These are phyloP conservation scores for Papio anubis DNA, from an alignment of 2,113 vertebrate genomes.

Conservation along the genomic window DNA sequence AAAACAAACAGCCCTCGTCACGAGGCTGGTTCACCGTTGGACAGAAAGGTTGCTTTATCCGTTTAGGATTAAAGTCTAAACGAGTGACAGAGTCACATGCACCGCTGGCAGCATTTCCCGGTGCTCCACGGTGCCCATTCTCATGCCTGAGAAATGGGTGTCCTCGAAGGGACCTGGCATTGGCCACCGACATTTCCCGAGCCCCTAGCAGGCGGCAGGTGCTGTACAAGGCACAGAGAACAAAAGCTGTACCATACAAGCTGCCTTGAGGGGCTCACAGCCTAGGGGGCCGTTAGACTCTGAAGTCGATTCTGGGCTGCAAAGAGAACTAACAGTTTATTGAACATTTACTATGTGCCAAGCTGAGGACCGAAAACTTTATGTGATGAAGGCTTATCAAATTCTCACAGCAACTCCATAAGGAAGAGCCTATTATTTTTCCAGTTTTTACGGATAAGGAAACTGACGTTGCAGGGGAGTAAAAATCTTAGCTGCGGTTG, in stretches of 20 bases:
- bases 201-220: not conserved
- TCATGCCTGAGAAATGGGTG: not conserved
- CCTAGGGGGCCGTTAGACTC: not conserved
- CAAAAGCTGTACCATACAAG: not conserved
- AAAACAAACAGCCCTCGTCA: not conserved
- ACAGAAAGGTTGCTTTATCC: not conserved
- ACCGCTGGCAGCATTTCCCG: not conserved
- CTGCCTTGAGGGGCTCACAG: not conserved
- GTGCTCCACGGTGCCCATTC: not conserved
- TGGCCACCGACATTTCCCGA: not conserved
- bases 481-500: not conserved
- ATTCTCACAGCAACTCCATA: not conserved
- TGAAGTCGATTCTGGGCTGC: not conserved
- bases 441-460: not conserved
- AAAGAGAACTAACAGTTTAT: not conserved
- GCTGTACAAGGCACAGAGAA: not conserved
- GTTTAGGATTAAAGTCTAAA: slow-evolving; percentile 47
- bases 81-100: not conserved
- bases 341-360: not conserved
- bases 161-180: not conserved
- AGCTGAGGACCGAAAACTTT: not conserved
- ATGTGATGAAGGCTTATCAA: not conserved
- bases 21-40: not conserved
- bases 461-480: not conserved
- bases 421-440: not conserved